Conservation (phyloP, 1,140 invertebrate species). For the Drosophila watanabei region DNA sequence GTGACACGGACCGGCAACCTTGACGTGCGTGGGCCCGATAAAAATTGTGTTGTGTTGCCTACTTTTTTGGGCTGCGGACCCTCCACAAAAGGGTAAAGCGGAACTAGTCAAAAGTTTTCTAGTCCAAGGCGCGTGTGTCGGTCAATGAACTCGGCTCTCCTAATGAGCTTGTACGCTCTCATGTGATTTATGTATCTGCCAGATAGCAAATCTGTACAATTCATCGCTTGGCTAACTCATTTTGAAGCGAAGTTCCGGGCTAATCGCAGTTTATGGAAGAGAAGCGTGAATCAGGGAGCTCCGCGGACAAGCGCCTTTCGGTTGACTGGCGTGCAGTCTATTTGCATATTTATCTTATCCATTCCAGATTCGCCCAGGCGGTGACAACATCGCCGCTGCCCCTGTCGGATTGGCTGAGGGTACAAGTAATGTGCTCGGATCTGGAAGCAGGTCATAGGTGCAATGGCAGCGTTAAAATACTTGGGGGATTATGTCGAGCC, state of each 20-base stretch:
- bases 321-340: slow-evolving; percentile 59
- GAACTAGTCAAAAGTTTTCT: slow-evolving; percentile 40
- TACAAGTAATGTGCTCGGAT: slow-evolving; percentile 49
- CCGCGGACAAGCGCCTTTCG: slow-evolving; percentile 3
- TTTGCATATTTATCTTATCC: slow-evolving; percentile 81
- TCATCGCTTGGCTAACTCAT: slow-evolving; percentile 26
- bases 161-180: slow-evolving; percentile 35
- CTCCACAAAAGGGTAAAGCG: slow-evolving; percentile 57
- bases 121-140: slow-evolving; percentile 44
- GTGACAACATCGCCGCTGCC: slow-evolving; percentile 56
- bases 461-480: slow-evolving; percentile 73
- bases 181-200: slow-evolving; percentile 63
- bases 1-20: slow-evolving; percentile 27
- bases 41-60: slow-evolving; percentile 63
- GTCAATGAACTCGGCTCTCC: slow-evolving; percentile 55
- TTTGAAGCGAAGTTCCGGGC: slow-evolving; percentile 41
- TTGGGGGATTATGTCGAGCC: slow-evolving; percentile 66
- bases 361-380: slow-evolving; percentile 48
- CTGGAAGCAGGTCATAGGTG: slow-evolving; percentile 63
- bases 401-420: slow-evolving; percentile 66
- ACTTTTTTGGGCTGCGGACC: slow-evolving; percentile 45
- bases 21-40: slow-evolving; percentile 72
- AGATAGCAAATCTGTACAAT: slow-evolving; percentile 25
- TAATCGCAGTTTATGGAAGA: slow-evolving; percentile 61
- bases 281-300: slow-evolving; percentile 42